Conservation (phyloP, 2,797 vertebrate species). For the Valencia hispanica region DNA sequence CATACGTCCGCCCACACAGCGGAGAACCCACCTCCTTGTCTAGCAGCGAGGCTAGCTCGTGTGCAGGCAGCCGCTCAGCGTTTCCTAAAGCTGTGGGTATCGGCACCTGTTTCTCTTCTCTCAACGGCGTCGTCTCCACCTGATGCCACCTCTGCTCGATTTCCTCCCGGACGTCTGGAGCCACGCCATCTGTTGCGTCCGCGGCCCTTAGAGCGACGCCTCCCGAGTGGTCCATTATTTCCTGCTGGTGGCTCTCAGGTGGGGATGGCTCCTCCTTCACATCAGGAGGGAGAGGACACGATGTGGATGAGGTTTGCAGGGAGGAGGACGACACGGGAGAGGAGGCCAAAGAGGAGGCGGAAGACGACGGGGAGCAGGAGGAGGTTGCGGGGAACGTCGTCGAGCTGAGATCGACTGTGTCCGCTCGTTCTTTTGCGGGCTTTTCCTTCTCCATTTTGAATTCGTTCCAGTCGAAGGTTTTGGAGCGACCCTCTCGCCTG, state of each 20-base stretch:
- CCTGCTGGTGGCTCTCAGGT: conserved; percentile 71
- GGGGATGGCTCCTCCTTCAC: conserved; percentile 70
- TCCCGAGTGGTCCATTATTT: conserved; percentile 85
- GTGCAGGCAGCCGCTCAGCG: conserved; percentile 79
- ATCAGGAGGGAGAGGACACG: conserved; percentile 41
- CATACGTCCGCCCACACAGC: not conserved
- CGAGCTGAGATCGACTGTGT: conserved; percentile 71
- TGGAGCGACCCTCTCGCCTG: conserved; percentile 92
- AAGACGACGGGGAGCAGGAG: conserved; percentile 74
- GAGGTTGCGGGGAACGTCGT: conserved; percentile 70
- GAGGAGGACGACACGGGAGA: conserved; percentile 77
- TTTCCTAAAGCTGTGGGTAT: conserved; percentile 73
- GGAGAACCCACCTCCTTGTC: conserved; percentile 89
- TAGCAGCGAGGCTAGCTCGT: conserved; percentile 87
- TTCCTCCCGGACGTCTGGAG: conserved; percentile 87
- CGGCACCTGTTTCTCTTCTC: conserved; percentile 96
- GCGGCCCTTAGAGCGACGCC: conserved; percentile 50
- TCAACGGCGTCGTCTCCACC: conserved; percentile 93
- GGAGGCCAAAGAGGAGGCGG: conserved; percentile 70
- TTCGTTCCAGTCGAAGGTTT: conserved; percentile 97
- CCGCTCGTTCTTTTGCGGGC: conserved; percentile 70
- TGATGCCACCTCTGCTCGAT: conserved; percentile 98
- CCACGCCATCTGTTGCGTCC: conserved; percentile 76
- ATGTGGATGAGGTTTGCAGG: conserved; percentile 67
- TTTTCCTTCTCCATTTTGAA: conserved; percentile 86